phyloP scores from a whole-genome alignment of 2,888 invertebrate species.

The Antheraea yamamai region DNA sequence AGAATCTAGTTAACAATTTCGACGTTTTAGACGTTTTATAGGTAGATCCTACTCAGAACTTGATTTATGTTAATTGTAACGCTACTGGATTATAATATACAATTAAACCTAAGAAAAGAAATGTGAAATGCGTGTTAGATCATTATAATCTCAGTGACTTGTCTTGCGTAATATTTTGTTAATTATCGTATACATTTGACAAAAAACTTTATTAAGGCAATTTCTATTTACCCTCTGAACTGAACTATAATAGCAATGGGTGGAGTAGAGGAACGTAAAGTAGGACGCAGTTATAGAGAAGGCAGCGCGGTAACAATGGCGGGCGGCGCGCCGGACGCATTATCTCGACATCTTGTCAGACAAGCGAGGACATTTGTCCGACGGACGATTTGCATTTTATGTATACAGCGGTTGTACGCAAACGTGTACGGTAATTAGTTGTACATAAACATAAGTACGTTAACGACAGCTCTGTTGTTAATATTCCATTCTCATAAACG shows the following conservation, averaged over 20 bases:
- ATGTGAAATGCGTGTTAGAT: too few species aligned
- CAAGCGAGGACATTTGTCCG: slow-evolving; percentile 20
- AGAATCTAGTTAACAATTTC: background rate
- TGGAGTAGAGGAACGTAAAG: background rate
- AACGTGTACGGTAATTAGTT: background rate
- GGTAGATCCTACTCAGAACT: background rate
- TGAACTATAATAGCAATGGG: background rate
- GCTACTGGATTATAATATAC: too few species aligned
- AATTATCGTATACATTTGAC: too few species aligned
- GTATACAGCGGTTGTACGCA: background rate
- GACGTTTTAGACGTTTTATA: background rate
- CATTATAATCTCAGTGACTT: too few species aligned
- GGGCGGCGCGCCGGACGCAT: background rate
- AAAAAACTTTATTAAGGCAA: too few species aligned
- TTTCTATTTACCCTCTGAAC: background rate
- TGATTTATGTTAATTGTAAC: background rate
- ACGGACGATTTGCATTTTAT: slow-evolving; percentile 15
- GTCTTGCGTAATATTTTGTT: too few species aligned
- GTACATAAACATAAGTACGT: background rate
- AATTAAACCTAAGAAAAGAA: too few species aligned
- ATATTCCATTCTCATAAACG: background rate
- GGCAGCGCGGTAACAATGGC: slow-evolving; percentile 1
- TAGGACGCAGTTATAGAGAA: background rate
- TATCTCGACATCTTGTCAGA: slow-evolving; percentile 20
- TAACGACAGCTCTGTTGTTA: background rate